A percentile compares a stretch with the other conserved stretches of the same genome.
Evolutionary conservation across 2,797 vertebrate species (phyloP).

Genomic region (Enteromius fasciolatus): DNA sequence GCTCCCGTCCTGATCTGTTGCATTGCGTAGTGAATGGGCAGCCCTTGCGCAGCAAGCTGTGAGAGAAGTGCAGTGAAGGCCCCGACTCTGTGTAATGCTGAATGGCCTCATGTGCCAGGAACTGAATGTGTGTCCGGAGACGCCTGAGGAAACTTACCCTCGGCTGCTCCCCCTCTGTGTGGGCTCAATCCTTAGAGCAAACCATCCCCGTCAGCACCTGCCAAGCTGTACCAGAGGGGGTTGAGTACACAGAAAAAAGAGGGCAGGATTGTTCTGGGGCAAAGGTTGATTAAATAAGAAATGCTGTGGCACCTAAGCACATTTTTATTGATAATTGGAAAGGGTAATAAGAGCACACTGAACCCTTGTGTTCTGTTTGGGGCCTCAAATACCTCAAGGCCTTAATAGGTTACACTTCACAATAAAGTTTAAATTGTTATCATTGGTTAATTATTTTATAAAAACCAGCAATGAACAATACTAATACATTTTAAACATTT

Average conservation of each 20-base stretch:
- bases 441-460: neutral
- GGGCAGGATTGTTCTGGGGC: neutral
- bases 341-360: neutral
- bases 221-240: slow-evolving; percentile 10
- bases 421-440: neutral
- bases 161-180: slow-evolving; percentile 68
- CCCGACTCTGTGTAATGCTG: slow-evolving; percentile 53
- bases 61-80: slow-evolving; percentile 34
- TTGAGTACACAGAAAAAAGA: slow-evolving; percentile 1
- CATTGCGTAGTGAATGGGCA: slow-evolving; percentile 21
- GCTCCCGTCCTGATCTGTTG: neutral
- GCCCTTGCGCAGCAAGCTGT: slow-evolving; percentile 18
- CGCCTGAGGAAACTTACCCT: slow-evolving; percentile 68
- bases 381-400: neutral
- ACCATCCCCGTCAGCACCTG: slow-evolving; percentile 23
- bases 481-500: neutral
- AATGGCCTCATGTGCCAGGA: slow-evolving; percentile 76
- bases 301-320: neutral
- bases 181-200: slow-evolving; percentile 37
- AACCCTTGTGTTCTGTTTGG: neutral
- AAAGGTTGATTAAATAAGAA: slow-evolving; percentile 19
- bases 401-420: neutral
- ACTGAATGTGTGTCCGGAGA: slow-evolving; percentile 78
- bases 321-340: neutral
- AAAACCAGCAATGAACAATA: neutral